A percentile compares a stretch with the other conserved stretches of the same genome.
Conservation (phyloP, 1,140 invertebrate genomes). For the Dermatophagoides farinae region DNA sequence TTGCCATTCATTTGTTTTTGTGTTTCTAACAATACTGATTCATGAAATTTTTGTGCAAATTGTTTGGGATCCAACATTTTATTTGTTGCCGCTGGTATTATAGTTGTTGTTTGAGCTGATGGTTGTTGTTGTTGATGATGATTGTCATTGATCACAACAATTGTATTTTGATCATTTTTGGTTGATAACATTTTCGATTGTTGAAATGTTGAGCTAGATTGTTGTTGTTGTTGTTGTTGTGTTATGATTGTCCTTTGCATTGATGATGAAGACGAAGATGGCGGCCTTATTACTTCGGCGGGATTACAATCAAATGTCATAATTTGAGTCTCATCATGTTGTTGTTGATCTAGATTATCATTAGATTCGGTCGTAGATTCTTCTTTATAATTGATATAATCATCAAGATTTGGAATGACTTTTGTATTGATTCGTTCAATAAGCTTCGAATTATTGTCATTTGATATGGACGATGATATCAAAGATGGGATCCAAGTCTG, state of each 20-base stretch:
- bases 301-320: background rate
- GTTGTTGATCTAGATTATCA: too few species aligned
- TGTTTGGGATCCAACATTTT: background rate
- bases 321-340: too few species aligned
- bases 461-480: too few species aligned
- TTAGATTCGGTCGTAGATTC: too few species aligned
- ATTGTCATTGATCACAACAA: background rate
- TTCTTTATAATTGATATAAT: too few species aligned
- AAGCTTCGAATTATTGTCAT: too few species aligned
- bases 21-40: background rate
- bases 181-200: background rate
- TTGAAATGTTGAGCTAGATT: background rate
- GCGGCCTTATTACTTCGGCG: background rate
- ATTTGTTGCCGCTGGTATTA: background rate
- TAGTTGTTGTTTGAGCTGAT: background rate
- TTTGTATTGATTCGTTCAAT: too few species aligned
- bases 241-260: background rate
- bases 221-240: too few species aligned
- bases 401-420: too few species aligned
- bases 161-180: background rate
- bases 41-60: slow-evolving; percentile 2
- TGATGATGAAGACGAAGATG: background rate
- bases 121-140: background rate
- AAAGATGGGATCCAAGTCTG: background rate
- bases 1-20: background rate